Base-by-base conservation (phyloP, 2,888 invertebrate genomes). In the Dione vanillae region DNA sequence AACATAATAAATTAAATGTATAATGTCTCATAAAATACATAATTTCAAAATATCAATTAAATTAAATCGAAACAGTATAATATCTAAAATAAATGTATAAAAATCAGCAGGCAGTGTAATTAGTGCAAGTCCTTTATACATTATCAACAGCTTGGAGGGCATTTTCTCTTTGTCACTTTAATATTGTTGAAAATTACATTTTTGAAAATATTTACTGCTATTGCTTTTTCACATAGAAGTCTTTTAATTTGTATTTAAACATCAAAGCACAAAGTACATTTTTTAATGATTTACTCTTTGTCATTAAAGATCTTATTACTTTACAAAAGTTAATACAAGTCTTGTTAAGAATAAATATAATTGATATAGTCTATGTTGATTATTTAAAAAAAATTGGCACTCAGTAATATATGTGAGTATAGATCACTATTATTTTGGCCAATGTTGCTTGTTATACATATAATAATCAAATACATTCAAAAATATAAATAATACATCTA, bases 1-100 rank as follows among this genome's bases (percentile, higher is more conserved):
- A 76, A 76, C 75, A 71, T 56, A 72, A 69, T 71, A 75, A 75
- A 75, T 75, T 73, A 75, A 75, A 71, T 69, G 69, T 73, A 74
- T 70, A 73, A 62, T 72, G 65, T 67, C 49, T 70, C 64, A 70
- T 67, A 74, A 74, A 73, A 73, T 74, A 73, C 70, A 67, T 61
- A 66, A 69, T 68, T 70, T 52, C 52, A 73, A 71, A 70, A 61
- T 69, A 70, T 35, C 68, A 67, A 54, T 40, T 37, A 62, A 66
- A 69, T 65, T 47, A 69, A 62, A 65, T 59, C 35, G 35, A 67
- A 47, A 47, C 20, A 64, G 20, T 58, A n/a, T 62, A 52, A 56
- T 43, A 67, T 59, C 35, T 65, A 54, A 72, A 70, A 67, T 65
- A 70, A 59, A 51, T 69, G 37, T 69, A 67, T 51, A 68, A 66